Evolutionary conservation across 2,113 vertebrate species (phyloP).

Genomic region (Amphiprion ocellaris): DNA sequence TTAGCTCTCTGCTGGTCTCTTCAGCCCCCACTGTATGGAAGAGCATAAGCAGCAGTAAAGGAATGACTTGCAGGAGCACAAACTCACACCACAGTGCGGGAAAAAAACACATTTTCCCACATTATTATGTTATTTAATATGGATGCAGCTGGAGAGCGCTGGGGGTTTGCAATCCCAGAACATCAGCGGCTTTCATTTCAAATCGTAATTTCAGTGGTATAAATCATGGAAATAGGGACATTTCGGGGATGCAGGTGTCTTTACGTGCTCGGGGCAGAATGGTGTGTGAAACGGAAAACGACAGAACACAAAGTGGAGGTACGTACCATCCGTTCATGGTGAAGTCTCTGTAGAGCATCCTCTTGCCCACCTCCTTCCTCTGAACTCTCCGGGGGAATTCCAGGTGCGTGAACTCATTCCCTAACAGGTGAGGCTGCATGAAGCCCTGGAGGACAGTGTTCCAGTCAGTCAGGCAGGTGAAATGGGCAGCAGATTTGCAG

Average conservation of each 20-base stretch:
- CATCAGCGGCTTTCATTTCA: slow-evolving; percentile 8
- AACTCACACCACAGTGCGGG: neutral
- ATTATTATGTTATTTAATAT: neutral
- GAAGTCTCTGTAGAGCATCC: slow-evolving; percentile 97
- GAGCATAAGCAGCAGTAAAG: slow-evolving; percentile 15
- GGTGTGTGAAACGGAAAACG: neutral
- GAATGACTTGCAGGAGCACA: neutral
- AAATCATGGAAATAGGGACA: neutral
- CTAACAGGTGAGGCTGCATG: slow-evolving; percentile 97
- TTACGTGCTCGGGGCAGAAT: neutral
- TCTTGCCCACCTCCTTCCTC: slow-evolving; percentile 97
- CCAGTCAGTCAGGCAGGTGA: slow-evolving; percentile 8
- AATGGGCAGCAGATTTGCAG: slow-evolving; percentile 10
- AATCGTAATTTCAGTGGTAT: neutral
- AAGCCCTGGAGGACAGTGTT: slow-evolving; percentile 87
- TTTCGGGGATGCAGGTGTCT: neutral
- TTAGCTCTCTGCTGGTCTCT: slow-evolving; percentile 47
- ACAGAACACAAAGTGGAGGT: neutral
- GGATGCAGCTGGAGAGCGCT: neutral
- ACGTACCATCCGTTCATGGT: slow-evolving; percentile 98
- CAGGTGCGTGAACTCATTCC: slow-evolving; percentile 99
- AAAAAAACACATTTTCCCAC: neutral
- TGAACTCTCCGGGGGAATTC: slow-evolving; percentile 98
- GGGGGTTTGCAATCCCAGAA: neutral
- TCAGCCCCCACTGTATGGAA: slow-evolving; percentile 5